phyloP scores from a whole-genome alignment of 1,140 invertebrate genomes.

The Tetramorium alpestre region DNA sequence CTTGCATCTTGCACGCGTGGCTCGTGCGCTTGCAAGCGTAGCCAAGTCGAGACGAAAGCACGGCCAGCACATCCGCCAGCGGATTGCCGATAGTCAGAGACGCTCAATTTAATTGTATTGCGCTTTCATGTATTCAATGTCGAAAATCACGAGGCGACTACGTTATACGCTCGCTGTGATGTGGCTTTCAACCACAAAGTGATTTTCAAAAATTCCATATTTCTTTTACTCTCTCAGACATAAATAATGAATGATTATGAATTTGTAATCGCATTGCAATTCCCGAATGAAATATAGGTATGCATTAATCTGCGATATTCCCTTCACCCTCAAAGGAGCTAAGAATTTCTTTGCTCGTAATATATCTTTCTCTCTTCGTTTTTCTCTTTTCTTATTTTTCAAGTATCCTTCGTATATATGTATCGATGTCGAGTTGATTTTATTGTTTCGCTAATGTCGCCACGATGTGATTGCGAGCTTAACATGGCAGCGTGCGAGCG shows the following conservation, averaged over 20 bases:
- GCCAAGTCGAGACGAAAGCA: constrained; percentile 4
- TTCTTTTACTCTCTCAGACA: not conserved
- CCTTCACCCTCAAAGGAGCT: not conserved
- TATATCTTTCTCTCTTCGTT: not conserved
- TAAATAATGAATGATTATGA: not conserved
- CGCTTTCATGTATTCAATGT: constrained; percentile 13
- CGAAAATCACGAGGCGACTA: not conserved
- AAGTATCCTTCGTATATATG: not conserved
- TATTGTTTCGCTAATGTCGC: not conserved
- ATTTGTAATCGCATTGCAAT: no score
- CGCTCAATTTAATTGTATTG: constrained; percentile 37
- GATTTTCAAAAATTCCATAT: not conserved
- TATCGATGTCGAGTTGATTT: not conserved
- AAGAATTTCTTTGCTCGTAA: not conserved
- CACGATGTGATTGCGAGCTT: not conserved
- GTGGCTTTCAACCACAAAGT: not conserved
- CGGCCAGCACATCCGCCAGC: not conserved
- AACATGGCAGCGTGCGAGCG: not conserved
- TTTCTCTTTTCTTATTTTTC: not conserved
- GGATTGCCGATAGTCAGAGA: not conserved
- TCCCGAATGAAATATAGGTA: not conserved
- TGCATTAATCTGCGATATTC: not conserved
- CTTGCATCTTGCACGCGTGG: constrained; percentile 44
- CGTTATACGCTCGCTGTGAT: not conserved
- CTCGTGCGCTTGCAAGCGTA: constrained; percentile 4